phyloP scores from a whole-genome alignment of 2,797 vertebrate genomes.

The Poliocrania exsul region DNA sequence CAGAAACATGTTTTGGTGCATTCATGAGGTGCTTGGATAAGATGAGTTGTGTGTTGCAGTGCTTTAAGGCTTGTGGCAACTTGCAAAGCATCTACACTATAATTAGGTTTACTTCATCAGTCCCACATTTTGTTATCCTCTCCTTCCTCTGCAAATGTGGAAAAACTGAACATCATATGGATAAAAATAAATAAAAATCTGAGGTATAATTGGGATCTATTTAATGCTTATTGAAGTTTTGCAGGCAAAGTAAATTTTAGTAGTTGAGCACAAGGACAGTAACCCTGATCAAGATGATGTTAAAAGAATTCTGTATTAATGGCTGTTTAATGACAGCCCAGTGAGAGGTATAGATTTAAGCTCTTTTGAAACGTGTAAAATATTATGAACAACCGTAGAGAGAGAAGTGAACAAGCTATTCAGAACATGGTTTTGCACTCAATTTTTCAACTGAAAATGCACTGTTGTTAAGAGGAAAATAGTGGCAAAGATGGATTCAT shows the following conservation, averaged over 20 bases:
- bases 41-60: neutral
- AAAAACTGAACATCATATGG: neutral
- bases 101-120: conserved; percentile 22
- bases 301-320: conserved; percentile 12
- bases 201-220: neutral
- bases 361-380: conserved; percentile 14
- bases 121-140: neutral
- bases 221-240: neutral
- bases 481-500: neutral
- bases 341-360: neutral
- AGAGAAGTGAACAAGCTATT: conserved; percentile 11
- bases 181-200: neutral
- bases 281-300: neutral
- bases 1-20: conserved; percentile 12
- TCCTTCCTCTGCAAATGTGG: neutral
- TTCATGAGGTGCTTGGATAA: neutral
- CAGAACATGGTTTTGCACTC: neutral
- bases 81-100: neutral
- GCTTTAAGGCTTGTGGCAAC: conserved; percentile 6
- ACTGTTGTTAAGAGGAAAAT: neutral
- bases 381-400: neutral
- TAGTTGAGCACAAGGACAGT: neutral
- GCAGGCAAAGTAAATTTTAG: neutral
- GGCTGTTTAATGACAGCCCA: conserved; percentile 7
- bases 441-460: conserved; percentile 17